These are phyloP conservation scores for Chrysocyon brachyurus DNA, from an alignment of 2,797 vertebrate species.

Conservation along the genomic window DNA sequence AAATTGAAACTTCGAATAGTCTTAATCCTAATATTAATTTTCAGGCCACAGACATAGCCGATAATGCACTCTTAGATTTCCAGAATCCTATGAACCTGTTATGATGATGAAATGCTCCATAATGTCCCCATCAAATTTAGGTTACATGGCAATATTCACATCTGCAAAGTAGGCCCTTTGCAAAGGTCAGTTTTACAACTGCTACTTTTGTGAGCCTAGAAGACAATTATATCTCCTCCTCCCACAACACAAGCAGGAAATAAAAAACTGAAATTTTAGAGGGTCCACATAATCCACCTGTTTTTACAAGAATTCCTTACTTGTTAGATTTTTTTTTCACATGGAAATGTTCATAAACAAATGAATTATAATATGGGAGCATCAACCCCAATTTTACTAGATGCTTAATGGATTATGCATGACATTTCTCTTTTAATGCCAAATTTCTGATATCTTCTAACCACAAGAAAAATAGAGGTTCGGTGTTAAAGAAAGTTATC, in stretches of 20 bases:
- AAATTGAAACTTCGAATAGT: neutral
- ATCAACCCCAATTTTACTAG: neutral
- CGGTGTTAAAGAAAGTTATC: neutral
- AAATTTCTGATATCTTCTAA: conserved; percentile 29
- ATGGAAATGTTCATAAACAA: conserved; percentile 15
- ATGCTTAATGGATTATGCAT: neutral
- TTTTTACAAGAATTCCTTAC: neutral
- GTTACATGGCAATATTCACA: neutral
- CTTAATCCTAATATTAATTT: conserved; percentile 43
- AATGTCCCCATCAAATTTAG: neutral
- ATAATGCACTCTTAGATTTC: neutral
- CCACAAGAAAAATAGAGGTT: neutral
- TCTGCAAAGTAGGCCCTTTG: neutral
- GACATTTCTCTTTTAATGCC: neutral
- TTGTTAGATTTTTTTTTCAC: neutral
- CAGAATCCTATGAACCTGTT: neutral
- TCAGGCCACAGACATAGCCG: neutral
- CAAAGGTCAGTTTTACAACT: neutral
- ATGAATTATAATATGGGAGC: neutral
- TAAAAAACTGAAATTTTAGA: conserved; percentile 7
- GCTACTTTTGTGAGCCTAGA: neutral
- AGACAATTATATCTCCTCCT: neutral
- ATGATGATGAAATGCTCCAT: neutral
- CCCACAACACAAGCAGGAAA: neutral
- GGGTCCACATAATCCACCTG: neutral